Base-by-base conservation (phyloP, 2,113 vertebrate species). In the Meriones unguiculatus region DNA sequence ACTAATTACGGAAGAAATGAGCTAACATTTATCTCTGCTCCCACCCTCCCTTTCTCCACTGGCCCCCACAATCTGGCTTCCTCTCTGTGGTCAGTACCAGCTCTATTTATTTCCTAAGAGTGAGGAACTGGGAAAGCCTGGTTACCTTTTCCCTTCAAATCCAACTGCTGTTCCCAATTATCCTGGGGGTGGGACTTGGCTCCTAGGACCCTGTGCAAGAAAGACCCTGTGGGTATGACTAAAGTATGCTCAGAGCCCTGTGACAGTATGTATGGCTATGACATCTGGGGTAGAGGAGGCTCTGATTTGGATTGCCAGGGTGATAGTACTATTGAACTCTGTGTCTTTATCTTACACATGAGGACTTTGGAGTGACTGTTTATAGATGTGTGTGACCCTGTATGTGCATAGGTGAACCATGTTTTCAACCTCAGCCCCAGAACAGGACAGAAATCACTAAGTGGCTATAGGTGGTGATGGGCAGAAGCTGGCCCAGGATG, bases 1-100 rank as follows among this genome's bases (percentile, higher is more conserved):
- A 99, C 99, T 99, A 99, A 99, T 99, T 99, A 99, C 98, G 98
- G 98, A 98, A 98, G 98, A 99, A 99, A 99, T 99, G 99, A 99
- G 98, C 98, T 99, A 99, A 98, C 99, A 99, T 99, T 99, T 98
- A 99, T 98, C 98, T 99, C 98, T 97, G 93, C 94, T 97, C 94
- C 96, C 94, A 97, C 97, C 95, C 95, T 94, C 97, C 94, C 92
- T 95, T 90, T 96, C 77, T 75, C 89, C 87, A 18, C 65, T 18
- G 59, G 72, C 91, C 92, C 96, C 81, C 87, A 88, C 50, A 87
- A 41, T 87, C 94, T 90, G 88, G 93, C 85, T 94, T 95, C 77
- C 52, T 97, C 67, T 96, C 77, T 87, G 87, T 92, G 97, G 97
- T 97, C 96, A 97, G 97, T 89, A 86, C 35, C 95, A 89, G 94